phyloP scores from a whole-genome alignment of 1,140 invertebrate species.

The Argopecten irradians region DNA sequence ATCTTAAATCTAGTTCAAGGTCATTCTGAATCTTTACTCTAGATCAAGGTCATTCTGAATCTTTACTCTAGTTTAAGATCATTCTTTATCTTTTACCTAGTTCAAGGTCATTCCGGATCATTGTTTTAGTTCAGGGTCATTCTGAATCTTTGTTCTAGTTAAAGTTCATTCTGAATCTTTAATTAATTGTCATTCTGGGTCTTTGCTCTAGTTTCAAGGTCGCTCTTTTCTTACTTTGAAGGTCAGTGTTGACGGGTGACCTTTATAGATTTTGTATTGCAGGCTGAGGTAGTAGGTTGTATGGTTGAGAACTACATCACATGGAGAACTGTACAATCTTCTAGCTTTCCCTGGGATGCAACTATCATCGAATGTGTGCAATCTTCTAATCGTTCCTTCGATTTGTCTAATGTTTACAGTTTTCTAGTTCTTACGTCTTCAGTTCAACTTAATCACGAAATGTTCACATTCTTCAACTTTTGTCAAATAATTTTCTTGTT shows the following conservation, averaged over 20 bases:
- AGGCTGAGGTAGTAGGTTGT: conserved; percentile 87
- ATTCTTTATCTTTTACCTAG: background rate
- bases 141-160: background rate
- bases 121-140: background rate
- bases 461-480: no score
- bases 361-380: conserved; percentile 18
- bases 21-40: no score
- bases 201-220: background rate
- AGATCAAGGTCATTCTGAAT: no score
- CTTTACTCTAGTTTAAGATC: background rate
- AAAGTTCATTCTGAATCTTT: background rate
- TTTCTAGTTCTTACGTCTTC: no score
- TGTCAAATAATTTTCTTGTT: no score
- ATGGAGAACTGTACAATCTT: conserved; percentile 85
- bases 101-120: background rate
- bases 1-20: no score
- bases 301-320: conserved; percentile 83
- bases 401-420: no score
- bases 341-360: conserved; percentile 82
- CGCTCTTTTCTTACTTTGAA: no score
- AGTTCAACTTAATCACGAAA: no score
- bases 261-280: conserved; percentile 60
- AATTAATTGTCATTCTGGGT: background rate
- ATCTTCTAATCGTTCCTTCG: no score
- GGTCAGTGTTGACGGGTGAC: no score